phyloP scores from a whole-genome alignment of 2,797 vertebrate species.

The Cyprinodon diabolis region DNA sequence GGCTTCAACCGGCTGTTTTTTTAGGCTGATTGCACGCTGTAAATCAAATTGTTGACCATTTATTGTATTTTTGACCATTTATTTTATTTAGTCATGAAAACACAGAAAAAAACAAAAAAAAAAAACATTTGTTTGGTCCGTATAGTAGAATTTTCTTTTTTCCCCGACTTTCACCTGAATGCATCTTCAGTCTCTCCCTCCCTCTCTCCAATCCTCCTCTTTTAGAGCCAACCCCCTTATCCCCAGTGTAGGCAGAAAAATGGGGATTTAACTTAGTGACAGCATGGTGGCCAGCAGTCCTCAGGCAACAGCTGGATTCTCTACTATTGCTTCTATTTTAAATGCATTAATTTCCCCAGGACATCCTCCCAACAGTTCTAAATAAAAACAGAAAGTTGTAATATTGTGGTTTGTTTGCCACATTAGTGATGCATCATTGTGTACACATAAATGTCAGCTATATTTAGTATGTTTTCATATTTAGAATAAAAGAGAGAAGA shows the following conservation, averaged over 20 bases:
- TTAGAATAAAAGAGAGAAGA: not conserved
- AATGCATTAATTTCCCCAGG: conserved; percentile 6
- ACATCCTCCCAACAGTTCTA: conserved; percentile 16
- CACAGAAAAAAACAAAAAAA: not conserved
- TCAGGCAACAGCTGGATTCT: conserved; percentile 65
- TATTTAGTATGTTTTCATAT: conserved; percentile 50
- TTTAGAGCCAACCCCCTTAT: conserved; percentile 27
- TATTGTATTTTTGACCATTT: too few species aligned
- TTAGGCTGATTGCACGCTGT: too few species aligned
- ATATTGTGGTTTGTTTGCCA: conserved; percentile 25
- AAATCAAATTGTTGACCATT: too few species aligned
- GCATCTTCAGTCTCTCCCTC: conserved; percentile 39
- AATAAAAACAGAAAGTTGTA: conserved; percentile 7
- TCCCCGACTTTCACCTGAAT: conserved; percentile 36
- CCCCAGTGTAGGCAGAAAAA: conserved; percentile 41
- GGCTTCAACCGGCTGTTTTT: too few species aligned
- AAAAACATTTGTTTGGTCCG: not conserved
- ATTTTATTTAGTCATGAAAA: too few species aligned
- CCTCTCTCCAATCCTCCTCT: conserved; percentile 11
- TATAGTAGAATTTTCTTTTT: conserved; percentile 9
- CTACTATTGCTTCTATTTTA: conserved; percentile 57
- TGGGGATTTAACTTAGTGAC: conserved; percentile 60
- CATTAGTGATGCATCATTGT: conserved; percentile 46
- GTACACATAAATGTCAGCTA: conserved; percentile 46
- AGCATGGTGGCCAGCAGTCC: conserved; percentile 61